Percentiles rank a stretch among this genome's conserved stretches.
Evolutionary conservation across 2,888 invertebrate genomes (phyloP).

Genomic region (Eristalis arbustorum): DNA sequence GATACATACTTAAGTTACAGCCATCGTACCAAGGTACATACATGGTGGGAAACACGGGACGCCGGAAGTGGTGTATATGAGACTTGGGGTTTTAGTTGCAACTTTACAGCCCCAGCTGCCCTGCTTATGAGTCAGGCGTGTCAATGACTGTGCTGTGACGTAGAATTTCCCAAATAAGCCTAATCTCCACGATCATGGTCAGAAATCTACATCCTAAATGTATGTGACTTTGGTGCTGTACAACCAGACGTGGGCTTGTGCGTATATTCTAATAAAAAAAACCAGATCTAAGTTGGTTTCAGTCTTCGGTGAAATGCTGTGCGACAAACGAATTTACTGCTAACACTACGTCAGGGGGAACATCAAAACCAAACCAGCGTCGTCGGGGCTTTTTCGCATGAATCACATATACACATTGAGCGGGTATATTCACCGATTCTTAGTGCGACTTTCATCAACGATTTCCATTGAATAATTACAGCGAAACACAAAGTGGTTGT

Average conservation of each 20-base stretch:
- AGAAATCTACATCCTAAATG: no score
- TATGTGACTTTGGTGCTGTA: no score
- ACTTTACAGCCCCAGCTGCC: background rate
- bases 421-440: background rate
- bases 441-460: background rate
- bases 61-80: background rate
- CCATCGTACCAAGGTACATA: background rate
- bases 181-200: background rate
- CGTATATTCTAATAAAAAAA: no score
- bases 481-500: background rate
- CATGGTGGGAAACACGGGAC: background rate
- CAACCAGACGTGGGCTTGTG: no score
- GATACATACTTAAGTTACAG: background rate
- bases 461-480: constrained; percentile 15
- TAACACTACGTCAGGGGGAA: background rate
- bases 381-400: background rate
- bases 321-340: background rate
- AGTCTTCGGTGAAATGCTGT: background rate
- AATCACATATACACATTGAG: background rate
- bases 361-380: background rate
- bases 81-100: background rate
- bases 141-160: background rate
- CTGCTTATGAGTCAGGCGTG: background rate
- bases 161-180: background rate
- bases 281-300: background rate